Percentiles rank a stretch among this genome's conserved stretches.
Conservation (phyloP, 2,113 vertebrate species). For the Alethe diademata region DNA sequence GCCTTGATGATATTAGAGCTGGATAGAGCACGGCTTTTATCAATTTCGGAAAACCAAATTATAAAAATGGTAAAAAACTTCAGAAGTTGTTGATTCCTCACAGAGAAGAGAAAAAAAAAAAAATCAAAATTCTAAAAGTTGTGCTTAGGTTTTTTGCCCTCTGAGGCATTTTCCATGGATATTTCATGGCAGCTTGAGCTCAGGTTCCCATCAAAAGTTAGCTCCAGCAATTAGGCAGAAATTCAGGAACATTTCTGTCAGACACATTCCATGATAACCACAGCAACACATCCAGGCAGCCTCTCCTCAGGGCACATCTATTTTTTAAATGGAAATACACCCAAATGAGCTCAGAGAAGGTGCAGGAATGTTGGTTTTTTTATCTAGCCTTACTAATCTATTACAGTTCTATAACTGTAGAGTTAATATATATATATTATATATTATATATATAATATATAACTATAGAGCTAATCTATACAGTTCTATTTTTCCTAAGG, state of each 20-base stretch:
- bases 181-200: neutral
- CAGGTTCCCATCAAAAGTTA: neutral
- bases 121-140: neutral
- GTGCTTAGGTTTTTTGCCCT: neutral
- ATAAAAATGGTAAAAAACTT: neutral
- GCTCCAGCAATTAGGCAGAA: neutral
- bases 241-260: neutral
- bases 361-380: neutral
- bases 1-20: neutral
- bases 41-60: rapidly evolving
- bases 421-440: too few species aligned
- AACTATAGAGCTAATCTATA: too few species aligned
- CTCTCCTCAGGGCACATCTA: neutral
- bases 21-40: neutral
- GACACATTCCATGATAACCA: neutral
- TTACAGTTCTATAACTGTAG: neutral
- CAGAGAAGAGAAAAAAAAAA: too few species aligned
- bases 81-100: neutral
- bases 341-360: neutral
- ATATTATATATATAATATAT: too few species aligned
- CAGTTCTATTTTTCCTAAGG: neutral
- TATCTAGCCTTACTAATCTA: neutral
- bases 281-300: neutral
- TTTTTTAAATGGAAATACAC: neutral
- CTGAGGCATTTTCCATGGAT: neutral